Percentiles rank a stretch among this genome's conserved stretches.
These are phyloP conservation scores for Lycopodina hypogea DNA, from an alignment of 37 sponge, comb jelly and placozoan genomes.

Conservation along the genomic window DNA sequence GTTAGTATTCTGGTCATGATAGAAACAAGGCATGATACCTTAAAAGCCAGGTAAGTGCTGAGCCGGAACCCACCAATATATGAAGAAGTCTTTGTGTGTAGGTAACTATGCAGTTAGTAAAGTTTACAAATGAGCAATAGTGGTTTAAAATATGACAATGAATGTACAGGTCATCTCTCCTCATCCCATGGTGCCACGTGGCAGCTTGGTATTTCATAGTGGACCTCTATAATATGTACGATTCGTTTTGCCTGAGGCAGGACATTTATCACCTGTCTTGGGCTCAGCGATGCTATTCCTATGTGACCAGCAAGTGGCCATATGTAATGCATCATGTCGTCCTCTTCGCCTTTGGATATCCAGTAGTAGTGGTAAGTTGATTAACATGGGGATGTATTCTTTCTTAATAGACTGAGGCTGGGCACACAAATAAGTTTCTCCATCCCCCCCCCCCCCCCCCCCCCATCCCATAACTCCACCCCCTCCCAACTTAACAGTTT, in stretches of 20 bases:
- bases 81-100: no score
- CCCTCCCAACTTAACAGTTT: no score
- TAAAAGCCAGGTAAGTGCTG: slow-evolving; percentile 10
- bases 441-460: no score
- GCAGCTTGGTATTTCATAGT: slow-evolving; percentile 46
- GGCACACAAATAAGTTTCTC: no score
- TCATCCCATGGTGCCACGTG: slow-evolving; percentile 35
- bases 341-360: slow-evolving; percentile 28
- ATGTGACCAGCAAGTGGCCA: not conserved
- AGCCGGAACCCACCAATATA: not conserved
- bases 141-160: not conserved
- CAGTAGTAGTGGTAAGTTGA: slow-evolving; percentile 24
- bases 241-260: slow-evolving; percentile 21
- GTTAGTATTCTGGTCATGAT: slow-evolving; percentile 10
- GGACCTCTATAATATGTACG: slow-evolving; percentile 50
- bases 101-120: no score
- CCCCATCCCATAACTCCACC: no score
- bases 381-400: no score
- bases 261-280: not conserved
- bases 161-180: slow-evolving; percentile 17
- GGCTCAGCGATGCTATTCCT: not conserved
- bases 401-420: no score
- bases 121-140: no score
- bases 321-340: slow-evolving; percentile 29
- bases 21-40: not conserved